These are phyloP conservation scores for Enteromius afrohamiltoni DNA, from an alignment of 2,797 vertebrate genomes.

Conservation along the genomic window DNA sequence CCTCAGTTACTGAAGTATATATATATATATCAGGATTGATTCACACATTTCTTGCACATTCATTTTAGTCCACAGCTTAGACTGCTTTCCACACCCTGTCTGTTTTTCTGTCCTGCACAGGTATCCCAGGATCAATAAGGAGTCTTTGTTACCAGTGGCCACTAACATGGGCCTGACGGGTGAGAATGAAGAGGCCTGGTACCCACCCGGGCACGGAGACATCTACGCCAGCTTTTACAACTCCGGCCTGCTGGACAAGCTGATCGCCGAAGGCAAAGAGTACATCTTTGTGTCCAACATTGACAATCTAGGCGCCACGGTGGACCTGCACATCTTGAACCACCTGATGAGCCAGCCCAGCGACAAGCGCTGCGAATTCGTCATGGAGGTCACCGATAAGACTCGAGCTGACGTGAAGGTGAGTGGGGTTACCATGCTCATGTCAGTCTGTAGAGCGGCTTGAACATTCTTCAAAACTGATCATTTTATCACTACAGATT, in stretches of 20 bases:
- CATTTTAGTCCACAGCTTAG: neutral
- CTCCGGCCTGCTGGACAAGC: constrained; percentile 84
- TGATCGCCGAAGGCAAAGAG: constrained; percentile 85
- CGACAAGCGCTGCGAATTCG: constrained; percentile 85
- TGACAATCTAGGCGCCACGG: constrained; percentile 89
- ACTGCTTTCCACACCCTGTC: neutral
- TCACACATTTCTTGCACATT: neutral
- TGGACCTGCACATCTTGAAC: constrained; percentile 89
- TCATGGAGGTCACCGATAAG: constrained; percentile 92
- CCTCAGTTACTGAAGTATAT: neutral
- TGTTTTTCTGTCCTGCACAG: constrained; percentile 61
- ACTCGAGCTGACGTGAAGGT: constrained; percentile 91
- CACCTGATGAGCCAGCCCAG: constrained; percentile 86
- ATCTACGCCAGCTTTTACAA: constrained; percentile 89
- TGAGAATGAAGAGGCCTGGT: constrained; percentile 87
- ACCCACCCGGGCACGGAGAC: constrained; percentile 88
- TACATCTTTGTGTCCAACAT: constrained; percentile 93
- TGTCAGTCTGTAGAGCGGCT: neutral
- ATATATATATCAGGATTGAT: neutral
- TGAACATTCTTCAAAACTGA: neutral
- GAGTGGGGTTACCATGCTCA: constrained; percentile 46
- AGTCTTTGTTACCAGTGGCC: constrained; percentile 87
- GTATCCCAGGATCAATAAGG: constrained; percentile 89
- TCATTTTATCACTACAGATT: neutral
- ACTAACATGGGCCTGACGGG: constrained; percentile 82